These are phyloP conservation scores for Tenrec ecaudatus DNA, from an alignment of 2,113 vertebrate species.

Conservation along the genomic window DNA sequence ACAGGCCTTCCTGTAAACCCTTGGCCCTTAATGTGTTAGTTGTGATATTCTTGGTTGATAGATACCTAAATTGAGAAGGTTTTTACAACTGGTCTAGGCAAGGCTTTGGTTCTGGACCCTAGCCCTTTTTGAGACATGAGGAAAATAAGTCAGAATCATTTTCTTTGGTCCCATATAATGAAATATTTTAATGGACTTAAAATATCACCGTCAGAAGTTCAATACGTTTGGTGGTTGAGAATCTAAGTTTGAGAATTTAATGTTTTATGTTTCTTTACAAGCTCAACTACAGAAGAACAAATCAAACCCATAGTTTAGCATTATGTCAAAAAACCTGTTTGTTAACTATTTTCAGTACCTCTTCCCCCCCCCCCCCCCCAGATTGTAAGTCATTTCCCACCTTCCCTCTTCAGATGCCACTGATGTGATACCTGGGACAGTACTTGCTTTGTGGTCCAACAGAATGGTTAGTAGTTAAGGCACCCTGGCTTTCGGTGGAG, in stretches of 20 bases:
- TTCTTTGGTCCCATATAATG: not conserved
- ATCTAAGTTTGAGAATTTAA: constrained; percentile 35
- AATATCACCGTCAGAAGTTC: constrained; percentile 22
- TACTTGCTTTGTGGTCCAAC: not conserved
- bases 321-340: not conserved
- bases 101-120: not conserved
- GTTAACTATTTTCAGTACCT: not conserved
- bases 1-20: not conserved
- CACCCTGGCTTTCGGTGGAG: not conserved
- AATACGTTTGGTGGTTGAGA: constrained; percentile 3
- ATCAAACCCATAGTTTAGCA: not conserved
- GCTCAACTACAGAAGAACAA: not conserved
- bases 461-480: not conserved
- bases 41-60: constrained; percentile 16
- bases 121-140: constrained; percentile 57
- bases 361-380: no score
- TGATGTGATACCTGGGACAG: not conserved
- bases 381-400: not conserved
- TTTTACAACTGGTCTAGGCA: constrained; percentile 18
- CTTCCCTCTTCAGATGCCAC: not conserved
- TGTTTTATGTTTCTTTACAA: constrained; percentile 3
- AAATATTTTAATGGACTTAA: constrained; percentile 41
- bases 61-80: not conserved
- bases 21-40: constrained; percentile 1
- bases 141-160: constrained; percentile 54